These are phyloP conservation scores for Tetragonisca angustula DNA, from an alignment of 2,888 invertebrate species.

Conservation along the genomic window DNA sequence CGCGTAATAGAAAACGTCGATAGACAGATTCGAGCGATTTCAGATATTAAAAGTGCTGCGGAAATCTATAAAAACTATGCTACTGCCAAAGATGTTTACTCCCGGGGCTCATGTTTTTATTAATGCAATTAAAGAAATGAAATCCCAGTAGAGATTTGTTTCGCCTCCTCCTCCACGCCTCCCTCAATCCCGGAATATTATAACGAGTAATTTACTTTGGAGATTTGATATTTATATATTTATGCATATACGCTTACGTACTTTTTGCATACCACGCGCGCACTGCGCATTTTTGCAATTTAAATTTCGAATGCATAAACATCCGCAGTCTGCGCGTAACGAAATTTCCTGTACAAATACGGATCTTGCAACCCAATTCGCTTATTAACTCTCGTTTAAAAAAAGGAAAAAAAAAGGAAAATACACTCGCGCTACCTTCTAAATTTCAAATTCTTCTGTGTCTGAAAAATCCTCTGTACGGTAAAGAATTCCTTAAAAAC, in stretches of 20 bases:
- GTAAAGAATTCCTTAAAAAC: not conserved
- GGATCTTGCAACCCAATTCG: not conserved
- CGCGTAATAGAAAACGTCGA: not conserved
- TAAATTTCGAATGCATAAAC: not conserved
- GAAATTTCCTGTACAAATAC: not conserved
- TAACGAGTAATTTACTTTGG: not conserved
- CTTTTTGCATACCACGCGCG: not conserved
- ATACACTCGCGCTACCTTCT: too few species aligned
- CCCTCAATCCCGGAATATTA: not conserved
- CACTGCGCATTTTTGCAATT: not conserved
- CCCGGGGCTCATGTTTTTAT: too few species aligned
- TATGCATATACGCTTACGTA: not conserved
- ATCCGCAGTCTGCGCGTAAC: not conserved
- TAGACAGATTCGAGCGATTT: not conserved
- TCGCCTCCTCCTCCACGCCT: too few species aligned
- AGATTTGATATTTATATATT: not conserved
- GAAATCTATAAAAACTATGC: too few species aligned
- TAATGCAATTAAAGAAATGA: too few species aligned
- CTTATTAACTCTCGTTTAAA: not conserved
- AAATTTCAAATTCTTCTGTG: too few species aligned
- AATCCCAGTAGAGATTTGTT: too few species aligned
- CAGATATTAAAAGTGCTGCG: too few species aligned
- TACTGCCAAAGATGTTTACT: too few species aligned
- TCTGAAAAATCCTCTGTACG: too few species aligned
- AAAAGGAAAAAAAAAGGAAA: too few species aligned